Percentiles rank a stretch among this genome's conserved stretches.
Conservation (phyloP, 2,113 vertebrate genomes). For the Pyxicephalus adspersus region DNA sequence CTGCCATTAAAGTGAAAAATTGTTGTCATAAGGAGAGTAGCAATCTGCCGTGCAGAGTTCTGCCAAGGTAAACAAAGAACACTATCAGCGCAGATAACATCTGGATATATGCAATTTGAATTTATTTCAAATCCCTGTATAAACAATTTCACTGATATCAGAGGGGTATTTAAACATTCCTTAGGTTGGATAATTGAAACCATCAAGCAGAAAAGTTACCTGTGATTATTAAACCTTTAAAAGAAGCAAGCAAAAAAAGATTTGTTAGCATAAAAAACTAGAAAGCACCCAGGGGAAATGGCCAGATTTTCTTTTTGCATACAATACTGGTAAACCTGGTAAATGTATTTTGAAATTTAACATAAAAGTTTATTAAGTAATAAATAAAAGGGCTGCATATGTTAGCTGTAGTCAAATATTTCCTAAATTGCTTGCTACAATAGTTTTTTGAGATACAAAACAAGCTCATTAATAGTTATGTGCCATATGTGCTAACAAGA, state of each 20-base stretch:
- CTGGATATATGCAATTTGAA: slow-evolving; percentile 73
- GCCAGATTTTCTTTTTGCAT: too few species aligned
- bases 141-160: slow-evolving; percentile 74
- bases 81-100: slow-evolving; percentile 72
- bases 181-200: slow-evolving; percentile 73
- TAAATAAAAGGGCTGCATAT: too few species aligned
- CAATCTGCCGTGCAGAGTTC: slow-evolving; percentile 60
- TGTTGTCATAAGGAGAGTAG: slow-evolving; percentile 64
- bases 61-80: slow-evolving; percentile 61
- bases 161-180: slow-evolving; percentile 75
- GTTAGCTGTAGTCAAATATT: too few species aligned
- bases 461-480: too few species aligned
- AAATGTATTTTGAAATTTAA: too few species aligned
- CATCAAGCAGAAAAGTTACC: slow-evolving; percentile 67
- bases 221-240: slow-evolving; percentile 65
- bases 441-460: too few species aligned
- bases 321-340: too few species aligned
- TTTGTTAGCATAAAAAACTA: too few species aligned
- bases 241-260: not conserved
- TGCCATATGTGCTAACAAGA: too few species aligned
- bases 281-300: too few species aligned
- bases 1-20: slow-evolving; percentile 57
- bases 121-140: slow-evolving; percentile 74
- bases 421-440: too few species aligned
- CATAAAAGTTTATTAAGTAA: too few species aligned